These are phyloP conservation scores for Crematogaster levior DNA, from an alignment of 2,888 invertebrate species.

Conservation along the genomic window DNA sequence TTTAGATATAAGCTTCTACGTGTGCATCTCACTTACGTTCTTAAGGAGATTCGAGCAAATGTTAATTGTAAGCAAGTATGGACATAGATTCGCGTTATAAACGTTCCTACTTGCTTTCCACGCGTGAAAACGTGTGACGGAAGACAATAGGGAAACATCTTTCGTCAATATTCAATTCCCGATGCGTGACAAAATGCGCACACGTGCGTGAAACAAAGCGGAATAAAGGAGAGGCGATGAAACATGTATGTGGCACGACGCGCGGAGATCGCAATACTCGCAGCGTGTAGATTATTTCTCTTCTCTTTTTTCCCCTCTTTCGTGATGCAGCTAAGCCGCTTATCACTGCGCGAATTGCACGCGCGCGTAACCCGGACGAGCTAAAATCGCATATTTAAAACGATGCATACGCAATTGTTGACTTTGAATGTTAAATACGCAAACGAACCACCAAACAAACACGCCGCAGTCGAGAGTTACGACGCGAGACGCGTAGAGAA, in stretches of 20 bases:
- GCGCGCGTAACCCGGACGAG: slow-evolving; percentile 26
- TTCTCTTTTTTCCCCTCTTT: background rate
- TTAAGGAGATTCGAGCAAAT: background rate
- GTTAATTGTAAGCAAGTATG: background rate
- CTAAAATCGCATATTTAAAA: slow-evolving; percentile 36
- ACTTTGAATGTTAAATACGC: slow-evolving; percentile 53
- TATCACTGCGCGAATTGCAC: slow-evolving; percentile 2
- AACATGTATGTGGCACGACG: background rate
- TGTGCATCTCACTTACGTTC: background rate
- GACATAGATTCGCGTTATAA: background rate
- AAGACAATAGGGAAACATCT: slow-evolving; percentile 3
- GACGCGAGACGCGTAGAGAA: background rate
- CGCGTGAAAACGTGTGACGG: background rate
- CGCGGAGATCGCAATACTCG: slow-evolving; percentile 6
- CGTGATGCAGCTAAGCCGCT: background rate
- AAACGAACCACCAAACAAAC: slow-evolving; percentile 36
- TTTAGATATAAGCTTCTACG: background rate
- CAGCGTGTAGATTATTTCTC: background rate
- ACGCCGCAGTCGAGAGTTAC: background rate
- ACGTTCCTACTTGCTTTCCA: background rate
- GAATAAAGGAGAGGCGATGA: background rate
- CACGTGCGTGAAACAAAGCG: slow-evolving; percentile 30
- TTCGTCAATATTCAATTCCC: slow-evolving; percentile 42
- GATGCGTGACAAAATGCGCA: slow-evolving; percentile 21
- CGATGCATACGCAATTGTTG: slow-evolving; percentile 46